A percentile compares a stretch with the other conserved stretches of the same genome.
Conservation (phyloP, 2,797 vertebrate genomes). For the Typhlichthys subterraneus region DNA sequence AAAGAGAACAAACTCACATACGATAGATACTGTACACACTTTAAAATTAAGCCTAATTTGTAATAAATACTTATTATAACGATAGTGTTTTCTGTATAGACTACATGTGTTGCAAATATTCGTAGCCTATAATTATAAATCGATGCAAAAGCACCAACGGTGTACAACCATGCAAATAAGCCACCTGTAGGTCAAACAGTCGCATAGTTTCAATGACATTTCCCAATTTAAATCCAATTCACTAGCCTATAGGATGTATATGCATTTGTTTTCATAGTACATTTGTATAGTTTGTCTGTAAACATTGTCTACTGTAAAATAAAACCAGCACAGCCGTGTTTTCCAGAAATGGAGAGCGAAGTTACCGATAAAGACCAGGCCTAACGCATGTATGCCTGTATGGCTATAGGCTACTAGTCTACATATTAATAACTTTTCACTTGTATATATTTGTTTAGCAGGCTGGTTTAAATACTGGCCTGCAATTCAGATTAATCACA, state of each 20-base stretch:
- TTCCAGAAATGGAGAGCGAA: neutral
- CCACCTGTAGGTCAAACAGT: slow-evolving; percentile 51
- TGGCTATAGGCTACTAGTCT: no score
- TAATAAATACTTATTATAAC: neutral
- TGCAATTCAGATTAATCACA: neutral
- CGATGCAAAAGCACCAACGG: neutral
- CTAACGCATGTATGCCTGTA: neutral
- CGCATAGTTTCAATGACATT: neutral
- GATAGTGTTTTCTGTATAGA: neutral
- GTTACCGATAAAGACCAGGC: neutral
- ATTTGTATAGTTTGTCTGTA: neutral
- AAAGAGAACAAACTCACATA: no score
- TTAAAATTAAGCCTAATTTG: neutral
- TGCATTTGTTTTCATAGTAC: neutral
- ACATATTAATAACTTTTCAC: no score
- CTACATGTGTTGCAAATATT: neutral
- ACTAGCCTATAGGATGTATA: neutral
- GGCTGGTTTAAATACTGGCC: neutral
- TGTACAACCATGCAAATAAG: slow-evolving; percentile 11
- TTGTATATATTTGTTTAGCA: neutral
- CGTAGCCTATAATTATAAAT: neutral
- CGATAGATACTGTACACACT: no score
- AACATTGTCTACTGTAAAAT: neutral
- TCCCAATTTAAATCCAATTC: neutral
- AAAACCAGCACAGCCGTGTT: neutral